phyloP scores from a whole-genome alignment of 2,113 vertebrate species.

The Petroica traversi region DNA sequence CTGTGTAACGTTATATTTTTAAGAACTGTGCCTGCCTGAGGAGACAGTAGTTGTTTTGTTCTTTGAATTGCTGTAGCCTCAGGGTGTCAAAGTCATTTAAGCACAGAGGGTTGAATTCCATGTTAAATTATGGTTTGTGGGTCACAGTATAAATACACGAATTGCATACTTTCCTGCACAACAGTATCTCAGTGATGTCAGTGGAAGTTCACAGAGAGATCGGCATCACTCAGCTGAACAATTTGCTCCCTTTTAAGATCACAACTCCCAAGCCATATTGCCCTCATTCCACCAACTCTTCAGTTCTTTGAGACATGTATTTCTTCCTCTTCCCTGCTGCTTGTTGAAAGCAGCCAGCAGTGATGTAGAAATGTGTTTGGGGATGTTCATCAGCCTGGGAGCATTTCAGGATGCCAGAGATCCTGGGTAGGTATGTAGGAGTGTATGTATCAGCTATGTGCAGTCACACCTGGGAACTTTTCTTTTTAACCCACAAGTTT shows the following conservation, averaged over 20 bases:
- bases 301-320: neutral
- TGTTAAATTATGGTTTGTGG: constrained; percentile 57
- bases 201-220: constrained; percentile 48
- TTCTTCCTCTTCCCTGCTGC: neutral
- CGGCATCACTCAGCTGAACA: neutral
- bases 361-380: neutral
- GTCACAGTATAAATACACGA: constrained; percentile 52
- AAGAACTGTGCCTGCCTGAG: neutral
- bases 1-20: constrained; percentile 55
- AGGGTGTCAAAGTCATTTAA: constrained; percentile 42
- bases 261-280: neutral
- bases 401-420: neutral
- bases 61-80: constrained; percentile 56
- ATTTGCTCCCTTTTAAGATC: constrained; percentile 28
- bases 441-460: neutral
- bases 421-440: accelerated
- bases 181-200: constrained; percentile 32
- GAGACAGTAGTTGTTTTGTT: constrained; percentile 65
- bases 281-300: neutral
- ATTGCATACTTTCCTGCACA: constrained; percentile 44
- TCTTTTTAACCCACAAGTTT: neutral
- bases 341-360: neutral
- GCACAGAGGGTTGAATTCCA: constrained; percentile 40
- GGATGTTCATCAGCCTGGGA: neutral
- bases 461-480: neutral